Evolutionary conservation across 2,888 invertebrate genomes (phyloP), one percentile per base, ranked within the genome.

Genomic region (Dusona sp.): DNA sequence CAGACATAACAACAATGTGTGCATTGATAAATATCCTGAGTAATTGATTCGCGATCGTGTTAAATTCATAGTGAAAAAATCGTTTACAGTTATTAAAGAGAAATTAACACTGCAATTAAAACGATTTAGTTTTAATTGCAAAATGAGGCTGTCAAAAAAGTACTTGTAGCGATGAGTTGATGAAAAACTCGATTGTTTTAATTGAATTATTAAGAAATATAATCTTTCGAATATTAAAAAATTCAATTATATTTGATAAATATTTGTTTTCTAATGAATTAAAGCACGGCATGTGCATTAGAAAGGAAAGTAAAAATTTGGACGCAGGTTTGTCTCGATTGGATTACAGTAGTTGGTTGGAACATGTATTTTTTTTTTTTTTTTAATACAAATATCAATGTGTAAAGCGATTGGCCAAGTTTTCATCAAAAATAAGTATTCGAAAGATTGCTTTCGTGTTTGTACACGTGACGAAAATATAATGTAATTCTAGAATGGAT

Each of bases 391-490:
- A 33, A 33, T 2, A 2, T 2, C 33, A 4, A 33, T 33, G 33
- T 33, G 33, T 4, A 4, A 33, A n/a, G n/a, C 4, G 33, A 33
- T 33, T 33, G 33, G 4, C 3, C 33, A 4, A 33, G 2, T 51
- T 51, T 51, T 51, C 6, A 16, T 51, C 4, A n/a, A n/a, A 51
- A 51, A 19, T 33, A 33, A 51, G 7, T 9, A 51, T 19, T 33
- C 33, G n/a, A 51, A 51, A 51, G n/a, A 51, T 51, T n/a, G 22
- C 16, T 4, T 7, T 22, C 11, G 67, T 1, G 48, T 38, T 8
- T 38, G 45, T 29, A 13, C 48, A 51, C 70, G 70, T 29, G 72
- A 72, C 29, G 16, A 42, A 72, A 72, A 72, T 19, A 33, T 11
- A 48, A 73, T 73, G 57, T 36, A 38, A 73, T 22, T 19, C 51